Evolutionary conservation across 2,888 invertebrate species (phyloP), one percentile per base, ranked within the genome.

Genomic region (Rosalia funebris): DNA sequence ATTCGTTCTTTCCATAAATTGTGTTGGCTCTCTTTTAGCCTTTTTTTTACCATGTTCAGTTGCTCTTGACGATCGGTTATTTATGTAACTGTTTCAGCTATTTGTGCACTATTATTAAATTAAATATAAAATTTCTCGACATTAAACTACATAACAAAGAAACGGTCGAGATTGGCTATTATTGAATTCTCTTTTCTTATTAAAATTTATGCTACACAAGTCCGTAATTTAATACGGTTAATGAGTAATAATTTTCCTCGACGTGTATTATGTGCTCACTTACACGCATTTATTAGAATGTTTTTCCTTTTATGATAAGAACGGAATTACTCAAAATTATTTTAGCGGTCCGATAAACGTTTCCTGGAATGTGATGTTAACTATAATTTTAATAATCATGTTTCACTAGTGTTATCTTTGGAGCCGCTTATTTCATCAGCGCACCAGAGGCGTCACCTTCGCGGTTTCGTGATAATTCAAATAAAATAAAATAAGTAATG

Each of bases 31-130:
- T 53, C 42, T 42, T 53, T 25, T 17, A 10, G 11, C n/a, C 42
- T 41, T 55, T 55, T 55, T 45, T 20, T 19, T 25, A 17, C 9
- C 37, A 25, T 37, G 45, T 45, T 45, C 15, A 45, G 20, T 36
- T 19, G 45, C 45, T 14, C 37, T 53, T 53, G 42, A 32, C 47
- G 32, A 11, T 50, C 9, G 34, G 36, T 45, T 37, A 45, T 55
- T 55, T 45, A 45, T 45, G 31, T 45, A 55, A 55, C 55, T 55
- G 45, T 45, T 45, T 55, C 37, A 36, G 42, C 20, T 37, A 55
- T 45, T 55, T 55, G 44, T 44, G 45, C 45, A 15, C 36, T 37
- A 45, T 54, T 44, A 44, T 54, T 44, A 34, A 44, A 54, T 54
- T 54, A 54, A 31, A 25, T n/a, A 44, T n/a, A n/a, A n/a, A n/a